Percentiles rank a stretch among this genome's conserved stretches.
These are phyloP conservation scores for Sapajus apella DNA, from an alignment of 2,113 vertebrate genomes.

Conservation along the genomic window DNA sequence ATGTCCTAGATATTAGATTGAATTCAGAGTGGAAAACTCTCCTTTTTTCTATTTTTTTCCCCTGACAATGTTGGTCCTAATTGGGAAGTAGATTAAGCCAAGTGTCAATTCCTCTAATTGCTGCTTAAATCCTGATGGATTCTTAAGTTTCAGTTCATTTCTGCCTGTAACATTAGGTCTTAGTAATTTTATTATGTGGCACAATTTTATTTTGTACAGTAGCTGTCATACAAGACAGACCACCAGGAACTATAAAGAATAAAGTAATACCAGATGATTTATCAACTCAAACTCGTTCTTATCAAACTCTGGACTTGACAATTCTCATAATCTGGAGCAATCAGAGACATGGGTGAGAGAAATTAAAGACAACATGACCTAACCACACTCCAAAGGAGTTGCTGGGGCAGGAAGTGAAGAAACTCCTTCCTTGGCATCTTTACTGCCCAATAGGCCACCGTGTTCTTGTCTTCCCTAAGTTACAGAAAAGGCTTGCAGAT, in stretches of 20 bases:
- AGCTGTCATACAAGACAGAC: not conserved
- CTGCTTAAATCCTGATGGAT: not conserved
- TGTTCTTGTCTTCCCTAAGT: not conserved
- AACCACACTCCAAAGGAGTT: not conserved
- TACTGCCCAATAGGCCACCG: not conserved
- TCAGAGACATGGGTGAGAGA: not conserved
- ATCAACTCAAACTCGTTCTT: not conserved
- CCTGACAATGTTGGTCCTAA: not conserved
- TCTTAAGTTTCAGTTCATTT: not conserved
- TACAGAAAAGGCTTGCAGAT: not conserved
- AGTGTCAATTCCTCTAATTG: not conserved
- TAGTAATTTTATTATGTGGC: not conserved
- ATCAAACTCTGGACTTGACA: not conserved
- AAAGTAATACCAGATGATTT: not conserved
- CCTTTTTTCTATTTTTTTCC: not conserved
- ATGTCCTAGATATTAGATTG: not conserved
- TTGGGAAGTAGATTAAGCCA: not conserved
- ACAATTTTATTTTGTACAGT: slow-evolving; percentile 1
- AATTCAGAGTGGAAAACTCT: not conserved
- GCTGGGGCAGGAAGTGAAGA: not conserved
- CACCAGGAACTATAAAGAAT: not conserved
- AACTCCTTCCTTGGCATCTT: not conserved
- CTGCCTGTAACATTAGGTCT: not conserved
- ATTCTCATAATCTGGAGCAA: not conserved
- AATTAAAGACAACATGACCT: not conserved